Evolutionary conservation across 2,113 vertebrate species (phyloP).

Genomic region (Circaetus gallicus): DNA sequence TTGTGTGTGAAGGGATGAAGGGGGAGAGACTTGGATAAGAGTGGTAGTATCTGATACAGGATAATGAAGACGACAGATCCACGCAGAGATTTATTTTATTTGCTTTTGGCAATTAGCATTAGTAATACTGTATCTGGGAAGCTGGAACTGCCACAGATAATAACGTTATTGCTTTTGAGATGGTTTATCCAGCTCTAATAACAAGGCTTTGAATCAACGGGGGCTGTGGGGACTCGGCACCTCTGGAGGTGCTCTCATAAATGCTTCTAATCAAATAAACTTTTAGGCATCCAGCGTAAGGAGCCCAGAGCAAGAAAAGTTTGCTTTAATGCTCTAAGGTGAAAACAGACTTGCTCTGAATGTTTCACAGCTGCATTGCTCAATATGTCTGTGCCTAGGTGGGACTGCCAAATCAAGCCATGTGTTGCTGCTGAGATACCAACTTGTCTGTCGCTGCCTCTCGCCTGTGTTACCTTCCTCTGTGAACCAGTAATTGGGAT

Average conservation of each 20-base stretch:
- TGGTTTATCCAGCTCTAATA: neutral
- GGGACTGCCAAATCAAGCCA: neutral
- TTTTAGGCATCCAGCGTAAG: fast-evolving
- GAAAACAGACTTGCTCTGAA: neutral
- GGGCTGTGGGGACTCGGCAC: neutral
- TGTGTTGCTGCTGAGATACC: neutral
- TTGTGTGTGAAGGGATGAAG: conserved; percentile 26
- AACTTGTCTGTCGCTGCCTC: neutral
- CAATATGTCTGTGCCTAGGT: neutral
- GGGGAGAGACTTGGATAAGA: conserved; percentile 24
- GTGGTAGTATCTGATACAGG: conserved; percentile 9
- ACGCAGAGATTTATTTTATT: conserved; percentile 1
- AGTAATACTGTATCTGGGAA: neutral
- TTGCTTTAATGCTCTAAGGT: neutral
- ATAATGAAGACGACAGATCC: neutral
- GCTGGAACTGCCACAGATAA: neutral
- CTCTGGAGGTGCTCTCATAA: neutral
- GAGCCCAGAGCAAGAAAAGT: neutral
- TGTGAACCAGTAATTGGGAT: neutral
- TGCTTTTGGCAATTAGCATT: conserved; percentile 41
- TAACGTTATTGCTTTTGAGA: neutral
- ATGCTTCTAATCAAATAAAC: neutral
- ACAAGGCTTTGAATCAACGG: neutral
- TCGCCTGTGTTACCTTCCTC: neutral
- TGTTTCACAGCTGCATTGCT: neutral